A percentile compares a stretch with the other conserved stretches of the same genome.
Conservation (phyloP, 2,888 invertebrate species). For the Metellina segmentata region DNA sequence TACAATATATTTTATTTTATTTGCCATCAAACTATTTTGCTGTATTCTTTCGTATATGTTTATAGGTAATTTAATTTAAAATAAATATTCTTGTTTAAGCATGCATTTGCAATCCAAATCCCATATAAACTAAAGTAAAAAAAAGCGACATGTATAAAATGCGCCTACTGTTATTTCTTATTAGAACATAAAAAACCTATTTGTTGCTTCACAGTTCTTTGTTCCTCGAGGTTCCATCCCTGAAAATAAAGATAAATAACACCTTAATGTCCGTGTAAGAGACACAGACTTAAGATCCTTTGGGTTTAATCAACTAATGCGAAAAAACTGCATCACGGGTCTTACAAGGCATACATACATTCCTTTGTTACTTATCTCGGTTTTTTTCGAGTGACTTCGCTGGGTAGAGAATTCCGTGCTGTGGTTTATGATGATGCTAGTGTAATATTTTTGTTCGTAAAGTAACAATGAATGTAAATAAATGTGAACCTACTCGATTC, state of each 20-base stretch:
- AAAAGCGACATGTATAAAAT: no score
- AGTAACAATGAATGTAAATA: no score
- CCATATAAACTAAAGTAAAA: no score
- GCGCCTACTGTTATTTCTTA: neutral
- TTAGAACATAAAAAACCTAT: neutral
- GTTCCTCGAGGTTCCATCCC: neutral
- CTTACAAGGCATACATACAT: neutral
- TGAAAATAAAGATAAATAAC: conserved; percentile 49
- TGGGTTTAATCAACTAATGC: conserved; percentile 56
- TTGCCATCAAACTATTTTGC: no score
- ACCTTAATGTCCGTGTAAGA: conserved; percentile 13
- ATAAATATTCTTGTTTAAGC: no score
- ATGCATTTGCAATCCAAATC: no score
- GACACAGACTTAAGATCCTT: neutral
- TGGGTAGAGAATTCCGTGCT: neutral
- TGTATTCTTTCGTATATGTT: no score
- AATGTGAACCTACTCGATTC: no score
- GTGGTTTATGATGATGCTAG: neutral
- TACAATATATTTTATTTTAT: no score
- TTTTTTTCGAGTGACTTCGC: neutral
- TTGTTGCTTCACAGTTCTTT: neutral
- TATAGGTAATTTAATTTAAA: no score
- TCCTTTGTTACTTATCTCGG: neutral
- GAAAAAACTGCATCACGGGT: conserved; percentile 19
- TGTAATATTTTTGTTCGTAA: neutral